Conservation (phyloP, 1,140 invertebrate genomes). For the Maconellicoccus hirsutus region DNA sequence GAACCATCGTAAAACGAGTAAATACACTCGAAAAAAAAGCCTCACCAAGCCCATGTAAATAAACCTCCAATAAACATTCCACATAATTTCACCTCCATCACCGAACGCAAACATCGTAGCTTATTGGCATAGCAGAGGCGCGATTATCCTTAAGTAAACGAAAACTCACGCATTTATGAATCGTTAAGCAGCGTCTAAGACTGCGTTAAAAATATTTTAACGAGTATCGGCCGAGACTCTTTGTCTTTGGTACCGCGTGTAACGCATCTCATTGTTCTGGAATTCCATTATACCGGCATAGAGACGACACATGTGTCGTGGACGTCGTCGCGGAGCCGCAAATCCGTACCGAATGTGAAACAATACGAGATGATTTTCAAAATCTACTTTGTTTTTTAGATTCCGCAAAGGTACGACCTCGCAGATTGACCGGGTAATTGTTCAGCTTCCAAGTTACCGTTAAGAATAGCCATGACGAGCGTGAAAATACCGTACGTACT, state of each 20-base stretch:
- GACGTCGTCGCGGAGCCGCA: too few species aligned
- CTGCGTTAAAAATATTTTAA: constrained; percentile 10
- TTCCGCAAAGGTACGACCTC: too few species aligned
- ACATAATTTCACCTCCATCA: not conserved
- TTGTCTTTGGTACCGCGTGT: not conserved
- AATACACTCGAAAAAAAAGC: too few species aligned
- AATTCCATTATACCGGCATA: too few species aligned
- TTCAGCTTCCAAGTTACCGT: not conserved
- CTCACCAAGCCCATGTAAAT: not conserved
- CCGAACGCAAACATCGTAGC: not conserved
- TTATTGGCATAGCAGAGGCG: too few species aligned
- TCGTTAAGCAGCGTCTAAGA: not conserved
- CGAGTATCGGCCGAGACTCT: not conserved
- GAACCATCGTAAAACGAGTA: too few species aligned
- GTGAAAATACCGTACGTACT: not conserved
- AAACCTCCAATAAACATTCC: not conserved
- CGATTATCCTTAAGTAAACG: not conserved
- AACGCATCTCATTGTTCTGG: not conserved
- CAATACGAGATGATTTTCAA: too few species aligned
- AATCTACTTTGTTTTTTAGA: too few species aligned
- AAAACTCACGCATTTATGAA: not conserved
- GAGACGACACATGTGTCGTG: too few species aligned
- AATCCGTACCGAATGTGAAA: too few species aligned
- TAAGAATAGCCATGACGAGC: not conserved
- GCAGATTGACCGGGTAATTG: not conserved